A percentile compares a stretch with the other conserved stretches of the same genome.
Conservation (phyloP, 2,797 vertebrate genomes). For the Anableps anableps region DNA sequence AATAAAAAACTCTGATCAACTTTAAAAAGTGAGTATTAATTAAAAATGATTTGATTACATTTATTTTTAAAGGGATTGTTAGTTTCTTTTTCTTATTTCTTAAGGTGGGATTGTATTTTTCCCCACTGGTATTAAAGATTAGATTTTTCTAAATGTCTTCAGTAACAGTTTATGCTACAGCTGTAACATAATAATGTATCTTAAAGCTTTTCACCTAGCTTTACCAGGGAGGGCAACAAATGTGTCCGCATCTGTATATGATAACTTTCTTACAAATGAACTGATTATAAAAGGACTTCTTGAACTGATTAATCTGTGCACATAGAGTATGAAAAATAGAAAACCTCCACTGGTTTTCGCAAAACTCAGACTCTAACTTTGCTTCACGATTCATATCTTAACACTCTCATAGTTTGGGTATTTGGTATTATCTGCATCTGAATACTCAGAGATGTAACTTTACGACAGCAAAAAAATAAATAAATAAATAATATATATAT, state of each 20-base stretch:
- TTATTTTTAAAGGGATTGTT: neutral
- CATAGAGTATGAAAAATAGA: constrained; percentile 37
- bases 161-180: neutral
- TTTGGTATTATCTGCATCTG: constrained; percentile 1
- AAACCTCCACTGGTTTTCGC: constrained; percentile 13
- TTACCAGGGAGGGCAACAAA: neutral
- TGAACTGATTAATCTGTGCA: constrained; percentile 35
- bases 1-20: neutral
- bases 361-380: constrained; percentile 11
- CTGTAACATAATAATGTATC: neutral
- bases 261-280: constrained; percentile 45
- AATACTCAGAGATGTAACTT: constrained; percentile 32
- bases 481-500: constrained; percentile 15
- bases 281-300: constrained; percentile 48
- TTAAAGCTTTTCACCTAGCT: neutral
- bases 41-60: neutral
- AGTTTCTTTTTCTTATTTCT: neutral
- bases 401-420: constrained; percentile 16
- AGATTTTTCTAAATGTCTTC: neutral
- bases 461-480: constrained; percentile 41
- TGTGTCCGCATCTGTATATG: constrained; percentile 1
- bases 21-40: neutral
- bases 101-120: neutral
- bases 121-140: neutral
- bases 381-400: constrained; percentile 9